A percentile compares a stretch with the other conserved stretches of the same genome.
phyloP scores from a whole-genome alignment of 1,140 invertebrate genomes.

The Mesaphorura yosii region DNA sequence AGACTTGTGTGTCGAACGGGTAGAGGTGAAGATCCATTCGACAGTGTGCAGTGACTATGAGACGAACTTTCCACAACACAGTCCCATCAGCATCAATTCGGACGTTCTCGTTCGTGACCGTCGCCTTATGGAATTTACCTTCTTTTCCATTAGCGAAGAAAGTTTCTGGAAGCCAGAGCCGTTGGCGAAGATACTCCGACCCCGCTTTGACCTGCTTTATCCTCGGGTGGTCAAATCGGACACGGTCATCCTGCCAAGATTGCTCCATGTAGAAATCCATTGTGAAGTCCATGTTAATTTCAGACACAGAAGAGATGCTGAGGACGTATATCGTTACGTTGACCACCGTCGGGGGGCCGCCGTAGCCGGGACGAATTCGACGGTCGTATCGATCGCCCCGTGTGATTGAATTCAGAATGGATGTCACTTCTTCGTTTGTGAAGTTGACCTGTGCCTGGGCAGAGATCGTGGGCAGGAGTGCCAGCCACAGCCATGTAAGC shows the following conservation, averaged over 20 bases:
- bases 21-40: conserved; percentile 48
- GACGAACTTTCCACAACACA: conserved; percentile 4
- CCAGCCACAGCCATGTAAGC: too few species aligned
- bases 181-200: too few species aligned
- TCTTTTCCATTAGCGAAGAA: conserved; percentile 47
- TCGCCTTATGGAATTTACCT: conserved; percentile 44
- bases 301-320: not conserved
- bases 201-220: too few species aligned
- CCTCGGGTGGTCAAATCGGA: too few species aligned
- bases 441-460: not conserved
- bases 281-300: conserved; percentile 42
- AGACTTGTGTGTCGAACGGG: conserved; percentile 40
- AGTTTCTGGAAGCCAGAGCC: conserved; percentile 47
- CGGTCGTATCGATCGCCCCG: conserved; percentile 36
- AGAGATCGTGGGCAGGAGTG: too few species aligned
- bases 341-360: conserved; percentile 21
- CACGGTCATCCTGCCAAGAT: conserved; percentile 44
- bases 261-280: conserved; percentile 48
- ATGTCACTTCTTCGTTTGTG: conserved; percentile 19
- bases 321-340: not conserved
- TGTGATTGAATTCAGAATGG: conserved; percentile 21
- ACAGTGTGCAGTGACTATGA: conserved; percentile 45
- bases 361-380: conserved; percentile 35
- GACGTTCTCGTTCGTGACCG: conserved; percentile 46
- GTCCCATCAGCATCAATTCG: conserved; percentile 34